These are phyloP conservation scores for Drosophila parabipectinata DNA, from an alignment of 1,140 invertebrate genomes.

Conservation along the genomic window DNA sequence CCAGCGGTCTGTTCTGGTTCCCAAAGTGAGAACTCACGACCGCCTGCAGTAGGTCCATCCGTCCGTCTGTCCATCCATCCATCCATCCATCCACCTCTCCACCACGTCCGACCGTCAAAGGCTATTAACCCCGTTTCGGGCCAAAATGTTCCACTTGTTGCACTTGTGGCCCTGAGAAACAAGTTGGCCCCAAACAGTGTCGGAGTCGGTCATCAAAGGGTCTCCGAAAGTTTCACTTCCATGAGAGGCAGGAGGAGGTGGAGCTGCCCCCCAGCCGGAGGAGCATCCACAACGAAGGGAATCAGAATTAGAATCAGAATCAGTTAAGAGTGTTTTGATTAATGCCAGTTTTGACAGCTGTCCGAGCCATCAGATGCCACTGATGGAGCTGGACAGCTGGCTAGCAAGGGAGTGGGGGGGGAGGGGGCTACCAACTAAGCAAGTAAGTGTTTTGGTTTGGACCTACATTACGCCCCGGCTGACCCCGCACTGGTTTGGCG, in stretches of 20 bases:
- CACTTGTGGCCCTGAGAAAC: constrained; percentile 32
- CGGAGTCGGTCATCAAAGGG: constrained; percentile 25
- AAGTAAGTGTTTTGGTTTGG: background rate
- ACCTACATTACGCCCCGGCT: constrained; percentile 10
- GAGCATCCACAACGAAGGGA: constrained; percentile 34
- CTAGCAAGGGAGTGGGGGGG: too few species aligned
- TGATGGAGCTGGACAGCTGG: background rate
- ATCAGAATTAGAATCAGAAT: constrained; percentile 12
- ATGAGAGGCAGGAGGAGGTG: background rate
- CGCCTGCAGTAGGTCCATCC: constrained; percentile 55
- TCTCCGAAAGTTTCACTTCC: constrained; percentile 30
- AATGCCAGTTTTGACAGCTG: constrained; percentile 80
- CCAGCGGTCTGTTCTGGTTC: background rate
- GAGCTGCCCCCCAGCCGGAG: background rate
- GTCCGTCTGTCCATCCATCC: constrained; percentile 31
- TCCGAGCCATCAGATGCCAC: constrained; percentile 25
- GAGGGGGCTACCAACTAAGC: background rate
- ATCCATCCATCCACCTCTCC: too few species aligned
- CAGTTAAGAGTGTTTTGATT: constrained; percentile 74
- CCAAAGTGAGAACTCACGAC: constrained; percentile 79
- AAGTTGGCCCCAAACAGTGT: constrained; percentile 29
- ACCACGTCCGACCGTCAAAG: constrained; percentile 60
- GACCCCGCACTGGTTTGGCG: constrained; percentile 9
- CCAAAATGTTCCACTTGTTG: constrained; percentile 69
- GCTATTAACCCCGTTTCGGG: constrained; percentile 75